Base-by-base conservation (phyloP, 2,888 invertebrate species). In the Dasysyrphus tricinctus region DNA sequence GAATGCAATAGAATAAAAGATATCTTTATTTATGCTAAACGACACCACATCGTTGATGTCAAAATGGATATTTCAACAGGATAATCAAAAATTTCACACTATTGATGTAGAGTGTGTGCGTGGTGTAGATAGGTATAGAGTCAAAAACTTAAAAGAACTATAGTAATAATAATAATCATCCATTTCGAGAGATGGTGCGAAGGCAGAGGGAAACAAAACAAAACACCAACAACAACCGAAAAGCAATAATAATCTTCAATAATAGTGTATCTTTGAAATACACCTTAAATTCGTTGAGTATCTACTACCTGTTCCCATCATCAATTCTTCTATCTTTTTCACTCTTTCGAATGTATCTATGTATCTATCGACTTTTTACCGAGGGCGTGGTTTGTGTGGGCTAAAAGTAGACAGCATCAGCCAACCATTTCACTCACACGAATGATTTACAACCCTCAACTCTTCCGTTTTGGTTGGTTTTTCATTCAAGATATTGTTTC, bases 361-460 rank as follows among this genome's bases (percentile, higher is more conserved):
- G 37, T 7, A 16, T 72, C 75, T 51, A 9, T 76, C 86, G 72
- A 74, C 67, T 79, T 81, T 72, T 77, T 7, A 54, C 0, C 1
- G 9, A 56, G 59, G 80, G 70, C 67, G 73, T 88, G 88, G 80
- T 73, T 72, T 49, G 14, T 6, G 4, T 73, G 42, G 11, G 80
- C 9, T 12, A 81, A 59, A 88, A 88, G 70, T 88, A 37, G 88
- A 89, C 34, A 70, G 79, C 70, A 74, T n/a, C 8, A 89, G 49
- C 12, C n/a, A 1, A 24, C 14, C 24, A 3, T 75, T 74, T 82
- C 75, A 29, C 69, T 89, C 82, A 8, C n/a, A n/a, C 88, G 74
- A 75, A 88, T 89, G 89, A 89, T 89, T 89, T 89, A 89, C 89
- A 88, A 88, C 88, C 88, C 86, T 82, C 80, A 82, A 81, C 82